Conservation (phyloP, 2,888 invertebrate genomes). For the Macropis europaea region DNA sequence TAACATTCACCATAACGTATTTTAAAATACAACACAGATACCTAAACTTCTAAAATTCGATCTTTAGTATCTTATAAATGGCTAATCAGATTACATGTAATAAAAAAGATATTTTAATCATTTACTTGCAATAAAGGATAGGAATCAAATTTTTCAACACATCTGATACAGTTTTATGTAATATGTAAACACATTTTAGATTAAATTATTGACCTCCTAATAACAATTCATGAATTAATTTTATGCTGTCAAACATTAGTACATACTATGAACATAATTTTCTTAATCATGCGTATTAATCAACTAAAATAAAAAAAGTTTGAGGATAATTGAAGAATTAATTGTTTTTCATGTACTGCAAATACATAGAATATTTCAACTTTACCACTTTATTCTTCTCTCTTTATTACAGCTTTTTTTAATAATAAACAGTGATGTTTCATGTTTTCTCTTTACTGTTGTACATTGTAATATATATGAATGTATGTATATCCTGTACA, state of each 20-base stretch:
- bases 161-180: too few species aligned
- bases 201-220: neutral
- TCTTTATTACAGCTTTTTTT: conserved; percentile 27
- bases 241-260: neutral
- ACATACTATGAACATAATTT: neutral
- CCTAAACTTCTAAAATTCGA: too few species aligned
- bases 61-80: too few species aligned
- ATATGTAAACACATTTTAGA: neutral
- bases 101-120: too few species aligned
- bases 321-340: neutral
- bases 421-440: conserved; percentile 17
- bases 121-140: too few species aligned
- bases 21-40: too few species aligned
- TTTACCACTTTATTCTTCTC: conserved; percentile 34
- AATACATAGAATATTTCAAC: conserved; percentile 6
- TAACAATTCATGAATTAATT: neutral
- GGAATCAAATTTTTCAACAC: too few species aligned
- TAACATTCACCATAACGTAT: too few species aligned
- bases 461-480: conserved; percentile 20
- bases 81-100: too few species aligned
- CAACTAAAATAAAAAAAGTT: conserved; percentile 3
- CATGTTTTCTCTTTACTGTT: conserved; percentile 1
- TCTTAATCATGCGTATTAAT: conserved; percentile 8
- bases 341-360: neutral
- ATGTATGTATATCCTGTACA: conserved; percentile 16